A percentile compares a stretch with the other conserved stretches of the same genome.
These are phyloP conservation scores for Hippocampus comes DNA, from an alignment of 2,113 vertebrate genomes.

Conservation along the genomic window DNA sequence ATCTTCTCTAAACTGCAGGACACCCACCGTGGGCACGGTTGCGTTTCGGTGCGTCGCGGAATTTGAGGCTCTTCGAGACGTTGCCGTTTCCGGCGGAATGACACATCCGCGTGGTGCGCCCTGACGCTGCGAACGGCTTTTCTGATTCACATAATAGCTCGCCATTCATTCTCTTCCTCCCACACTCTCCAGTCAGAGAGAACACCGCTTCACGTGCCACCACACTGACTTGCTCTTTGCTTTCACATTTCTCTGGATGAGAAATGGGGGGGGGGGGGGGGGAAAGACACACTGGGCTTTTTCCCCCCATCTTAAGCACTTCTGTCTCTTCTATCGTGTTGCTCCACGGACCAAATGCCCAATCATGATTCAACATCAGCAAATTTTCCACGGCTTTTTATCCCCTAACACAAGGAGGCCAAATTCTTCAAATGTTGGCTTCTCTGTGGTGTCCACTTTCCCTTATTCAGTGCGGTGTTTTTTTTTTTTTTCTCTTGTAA, in stretches of 20 bases:
- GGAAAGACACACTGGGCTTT: not conserved
- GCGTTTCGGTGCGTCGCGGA: conserved; percentile 1
- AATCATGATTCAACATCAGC: conserved; percentile 29
- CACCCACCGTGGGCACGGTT: conserved; percentile 5
- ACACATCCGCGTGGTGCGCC: not conserved
- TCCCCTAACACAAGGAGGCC: conserved; percentile 23
- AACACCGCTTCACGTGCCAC: conserved; percentile 16
- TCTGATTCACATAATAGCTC: conserved; percentile 9
- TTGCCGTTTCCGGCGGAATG: not conserved
- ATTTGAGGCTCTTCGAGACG: conserved; percentile 20
- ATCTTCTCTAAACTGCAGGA: conserved; percentile 19
- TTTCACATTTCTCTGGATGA: conserved; percentile 6
- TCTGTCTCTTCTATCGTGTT: no score
- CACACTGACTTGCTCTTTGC: conserved; percentile 31
- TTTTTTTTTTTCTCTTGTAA: not conserved
- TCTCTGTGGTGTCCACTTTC: conserved; percentile 1
- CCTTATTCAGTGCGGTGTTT: not conserved
- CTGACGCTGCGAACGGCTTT: not conserved
- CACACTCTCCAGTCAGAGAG: conserved; percentile 14
- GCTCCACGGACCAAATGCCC: not conserved
- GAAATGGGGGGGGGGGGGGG: not conserved
- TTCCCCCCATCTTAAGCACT: conserved; percentile 17
- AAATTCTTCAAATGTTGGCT: conserved; percentile 19
- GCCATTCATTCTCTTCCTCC: not conserved
- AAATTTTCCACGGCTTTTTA: conserved; percentile 27